Conservation (phyloP, 2,113 vertebrate genomes). For the Mormyrus iriodes region DNA sequence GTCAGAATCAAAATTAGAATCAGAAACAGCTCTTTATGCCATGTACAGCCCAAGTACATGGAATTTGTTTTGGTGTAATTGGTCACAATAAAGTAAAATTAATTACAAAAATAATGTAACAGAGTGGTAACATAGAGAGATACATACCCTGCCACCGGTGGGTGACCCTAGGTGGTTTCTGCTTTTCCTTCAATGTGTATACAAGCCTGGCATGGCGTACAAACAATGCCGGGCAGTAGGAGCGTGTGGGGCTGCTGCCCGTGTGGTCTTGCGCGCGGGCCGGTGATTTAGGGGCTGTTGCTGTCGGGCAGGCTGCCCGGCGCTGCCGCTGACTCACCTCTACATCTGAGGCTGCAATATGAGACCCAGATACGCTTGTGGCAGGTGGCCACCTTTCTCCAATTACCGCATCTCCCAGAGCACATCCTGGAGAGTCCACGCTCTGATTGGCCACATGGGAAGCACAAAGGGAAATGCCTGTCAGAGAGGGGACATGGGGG, state of each 20-base stretch:
- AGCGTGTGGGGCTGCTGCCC: slow-evolving; percentile 29
- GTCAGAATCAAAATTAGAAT: neutral
- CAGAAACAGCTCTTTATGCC: neutral
- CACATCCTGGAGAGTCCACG: neutral
- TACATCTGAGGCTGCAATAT: slow-evolving; percentile 62
- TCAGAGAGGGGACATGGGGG: neutral
- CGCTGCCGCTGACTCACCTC: slow-evolving; percentile 58
- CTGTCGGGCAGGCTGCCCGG: slow-evolving; percentile 57
- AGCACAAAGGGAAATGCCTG: neutral
- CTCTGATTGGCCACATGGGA: neutral
- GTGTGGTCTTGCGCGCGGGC: slow-evolving; percentile 59
- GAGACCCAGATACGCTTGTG: neutral
- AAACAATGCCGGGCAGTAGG: slow-evolving; percentile 48
- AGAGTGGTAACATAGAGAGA: neutral
- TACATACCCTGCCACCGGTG: slow-evolving; percentile 41
- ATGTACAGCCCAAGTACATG: neutral
- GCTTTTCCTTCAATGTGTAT: slow-evolving; percentile 57
- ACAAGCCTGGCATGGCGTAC: slow-evolving; percentile 55
- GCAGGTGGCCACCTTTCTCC: neutral
- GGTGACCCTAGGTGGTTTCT: slow-evolving; percentile 54
- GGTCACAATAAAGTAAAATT: neutral
- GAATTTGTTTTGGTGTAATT: neutral
- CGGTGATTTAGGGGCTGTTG: slow-evolving; percentile 66
- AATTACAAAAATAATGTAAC: neutral
- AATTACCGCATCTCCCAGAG: neutral